Base-by-base conservation (phyloP, 2,888 invertebrate genomes). In the Emmelina monodactyla region DNA sequence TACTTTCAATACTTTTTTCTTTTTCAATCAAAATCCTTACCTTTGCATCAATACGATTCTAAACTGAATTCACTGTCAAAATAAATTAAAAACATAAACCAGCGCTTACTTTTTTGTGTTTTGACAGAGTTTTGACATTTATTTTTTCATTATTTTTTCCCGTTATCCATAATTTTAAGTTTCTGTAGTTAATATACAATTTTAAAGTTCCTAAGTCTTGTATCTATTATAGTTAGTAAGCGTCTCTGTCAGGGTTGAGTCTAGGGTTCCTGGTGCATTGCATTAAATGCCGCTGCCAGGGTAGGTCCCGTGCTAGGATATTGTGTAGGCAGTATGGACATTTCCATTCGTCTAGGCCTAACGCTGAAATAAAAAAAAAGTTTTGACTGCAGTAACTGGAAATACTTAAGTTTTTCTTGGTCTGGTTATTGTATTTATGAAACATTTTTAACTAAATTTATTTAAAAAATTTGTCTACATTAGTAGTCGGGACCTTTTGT, bases 321-420 rank as follows among this genome's bases (percentile, higher is more conserved):
- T 92, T 89, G 41, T 83, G 83, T 51, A 90, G 88, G 58, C 96
- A 96, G 41, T 95, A 83, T 0, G 94, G 94, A 59, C 96, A 96
- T 49, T 90, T 88, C 61, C 88, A 90, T 41, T 86, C 87, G 22
- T 89, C 88, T 47, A 73, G 47, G 25, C 76, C 70, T 1, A 78
- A 42, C 1, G 78, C 78, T 79, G 55, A 2, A 25, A 7, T 11
- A 3, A 11, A 25, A 10, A 25, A 25, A 25, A n/a, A n/a, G n/a
- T n/a, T n/a, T n/a, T n/a, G n/a, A n/a, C n/a, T n/a, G n/a, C n/a
- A n/a, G n/a, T n/a, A n/a, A n/a, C n/a, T n/a, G n/a, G n/a, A n/a
- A n/a, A n/a, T n/a, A n/a, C n/a, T n/a, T n/a, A n/a, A n/a, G n/a
- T n/a, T n/a, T n/a, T n/a, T n/a, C n/a, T n/a, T n/a, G n/a, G n/a